Evolutionary conservation across 2,113 vertebrate species (phyloP).

Genomic region (Fukomys damarensis): DNA sequence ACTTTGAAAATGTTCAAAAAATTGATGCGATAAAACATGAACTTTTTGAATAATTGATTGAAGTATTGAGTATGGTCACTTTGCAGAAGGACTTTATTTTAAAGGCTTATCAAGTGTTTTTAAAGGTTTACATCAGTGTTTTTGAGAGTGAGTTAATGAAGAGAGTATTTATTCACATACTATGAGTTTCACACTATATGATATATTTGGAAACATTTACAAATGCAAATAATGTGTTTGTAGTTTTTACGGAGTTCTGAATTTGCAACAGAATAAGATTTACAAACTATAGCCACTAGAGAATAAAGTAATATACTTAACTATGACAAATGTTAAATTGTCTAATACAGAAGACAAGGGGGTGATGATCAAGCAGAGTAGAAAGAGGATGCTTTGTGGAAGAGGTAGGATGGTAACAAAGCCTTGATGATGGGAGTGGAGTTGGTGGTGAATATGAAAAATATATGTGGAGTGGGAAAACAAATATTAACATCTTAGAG

Average conservation of each 20-base stretch:
- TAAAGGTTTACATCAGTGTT: not conserved
- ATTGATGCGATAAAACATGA: slow-evolving; percentile 27
- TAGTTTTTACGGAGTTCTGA: slow-evolving; percentile 37
- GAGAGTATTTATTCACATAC: not conserved
- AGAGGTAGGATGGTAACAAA: not conserved
- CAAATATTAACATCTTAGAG: not conserved
- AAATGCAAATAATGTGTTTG: slow-evolving; percentile 43
- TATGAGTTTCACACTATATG: not conserved
- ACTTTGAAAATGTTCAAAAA: not conserved
- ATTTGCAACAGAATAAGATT: slow-evolving; percentile 9
- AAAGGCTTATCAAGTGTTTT: not conserved
- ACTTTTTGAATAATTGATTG: slow-evolving; percentile 48
- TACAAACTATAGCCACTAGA: slow-evolving; percentile 45
- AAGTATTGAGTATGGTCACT: slow-evolving; percentile 48
- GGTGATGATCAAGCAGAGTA: not conserved
- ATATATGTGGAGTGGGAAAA: not conserved
- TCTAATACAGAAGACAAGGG: slow-evolving; percentile 15
- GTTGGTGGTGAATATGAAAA: not conserved
- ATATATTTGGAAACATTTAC: slow-evolving; percentile 47
- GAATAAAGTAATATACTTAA: slow-evolving; percentile 49
- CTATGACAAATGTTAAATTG: not conserved
- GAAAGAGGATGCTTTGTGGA: not conserved
- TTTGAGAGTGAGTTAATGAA: slow-evolving; percentile 19
- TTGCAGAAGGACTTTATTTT: slow-evolving; percentile 13
- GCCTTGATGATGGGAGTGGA: not conserved